Percentiles rank a stretch among this genome's conserved stretches.
phyloP scores from a whole-genome alignment of 2,113 vertebrate species.

The Trogon melanurus region DNA sequence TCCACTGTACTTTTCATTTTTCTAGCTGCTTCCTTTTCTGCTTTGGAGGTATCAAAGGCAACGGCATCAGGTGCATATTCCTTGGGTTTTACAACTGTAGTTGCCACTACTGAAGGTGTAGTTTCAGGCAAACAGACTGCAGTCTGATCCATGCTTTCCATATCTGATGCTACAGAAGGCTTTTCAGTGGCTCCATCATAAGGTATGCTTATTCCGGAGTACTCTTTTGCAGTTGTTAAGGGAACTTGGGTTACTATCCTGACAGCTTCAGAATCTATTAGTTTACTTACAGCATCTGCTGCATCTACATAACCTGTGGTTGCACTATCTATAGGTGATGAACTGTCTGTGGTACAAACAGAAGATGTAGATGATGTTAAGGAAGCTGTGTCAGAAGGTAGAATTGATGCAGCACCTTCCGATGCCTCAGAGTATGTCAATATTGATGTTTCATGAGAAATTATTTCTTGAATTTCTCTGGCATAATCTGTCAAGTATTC shows the following conservation, averaged over 20 bases:
- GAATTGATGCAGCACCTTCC: constrained; percentile 75
- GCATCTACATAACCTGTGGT: constrained; percentile 56
- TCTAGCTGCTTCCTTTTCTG: constrained; percentile 54
- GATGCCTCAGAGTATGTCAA: constrained; percentile 81
- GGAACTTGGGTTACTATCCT: constrained; percentile 49
- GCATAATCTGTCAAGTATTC: constrained; percentile 83
- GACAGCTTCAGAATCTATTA: constrained; percentile 60
- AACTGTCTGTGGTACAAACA: constrained; percentile 83
- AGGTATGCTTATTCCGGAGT: constrained; percentile 63
- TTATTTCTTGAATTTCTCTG: constrained; percentile 84
- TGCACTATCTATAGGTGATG: constrained; percentile 79
- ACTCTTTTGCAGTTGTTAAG: constrained; percentile 54
- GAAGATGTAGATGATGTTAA: constrained; percentile 85
- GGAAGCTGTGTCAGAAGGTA: constrained; percentile 76
- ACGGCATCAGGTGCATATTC: constrained; percentile 3
- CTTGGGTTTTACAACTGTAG: constrained; percentile 8
- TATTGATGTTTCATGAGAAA: constrained; percentile 84
- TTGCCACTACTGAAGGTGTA: constrained; percentile 39
- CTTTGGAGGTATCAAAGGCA: constrained; percentile 23
- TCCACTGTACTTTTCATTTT: constrained; percentile 46
- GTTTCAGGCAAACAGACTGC: constrained; percentile 78
- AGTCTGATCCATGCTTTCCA: constrained; percentile 69
- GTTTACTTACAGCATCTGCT: constrained; percentile 45
- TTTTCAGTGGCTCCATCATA: neutral
- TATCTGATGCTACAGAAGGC: neutral